These are phyloP conservation scores for Paramormyrops kingsleyae DNA, from an alignment of 2,113 vertebrate genomes.

Conservation along the genomic window DNA sequence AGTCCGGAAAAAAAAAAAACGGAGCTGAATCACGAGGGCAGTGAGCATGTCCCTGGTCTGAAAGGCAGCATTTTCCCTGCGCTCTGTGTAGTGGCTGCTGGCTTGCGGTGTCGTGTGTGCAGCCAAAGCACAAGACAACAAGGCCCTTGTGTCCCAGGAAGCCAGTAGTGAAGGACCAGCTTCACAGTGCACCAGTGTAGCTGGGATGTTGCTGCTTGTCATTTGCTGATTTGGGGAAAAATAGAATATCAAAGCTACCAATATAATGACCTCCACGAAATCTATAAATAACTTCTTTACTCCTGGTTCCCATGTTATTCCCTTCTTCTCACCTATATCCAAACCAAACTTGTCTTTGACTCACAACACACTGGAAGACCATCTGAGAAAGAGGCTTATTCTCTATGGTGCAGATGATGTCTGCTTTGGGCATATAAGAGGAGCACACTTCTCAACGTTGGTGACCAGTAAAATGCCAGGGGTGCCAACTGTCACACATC, in stretches of 20 bases:
- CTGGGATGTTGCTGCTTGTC: neutral
- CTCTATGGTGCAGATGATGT: neutral
- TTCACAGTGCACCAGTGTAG: neutral
- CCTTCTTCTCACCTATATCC: neutral
- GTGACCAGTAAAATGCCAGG: neutral
- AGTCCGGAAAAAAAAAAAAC: neutral
- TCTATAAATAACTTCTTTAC: neutral
- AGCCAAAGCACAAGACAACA: neutral
- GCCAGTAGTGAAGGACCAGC: neutral
- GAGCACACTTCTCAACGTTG: neutral
- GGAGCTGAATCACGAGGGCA: neutral
- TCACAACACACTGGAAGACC: neutral
- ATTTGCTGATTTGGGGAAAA: neutral
- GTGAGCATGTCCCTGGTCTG: neutral
- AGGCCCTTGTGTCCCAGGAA: neutral
- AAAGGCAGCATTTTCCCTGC: neutral
- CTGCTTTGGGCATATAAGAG: neutral
- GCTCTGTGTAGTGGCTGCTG: neutral
- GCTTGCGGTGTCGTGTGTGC: neutral
- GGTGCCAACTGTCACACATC: no score
- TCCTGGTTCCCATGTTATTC: neutral
- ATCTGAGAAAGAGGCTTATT: neutral
- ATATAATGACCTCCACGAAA: neutral
- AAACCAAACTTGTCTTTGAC: neutral
- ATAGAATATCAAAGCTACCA: neutral